Base-by-base conservation (phyloP, 2,888 invertebrate species). In the Drosophila austrosaltans region DNA sequence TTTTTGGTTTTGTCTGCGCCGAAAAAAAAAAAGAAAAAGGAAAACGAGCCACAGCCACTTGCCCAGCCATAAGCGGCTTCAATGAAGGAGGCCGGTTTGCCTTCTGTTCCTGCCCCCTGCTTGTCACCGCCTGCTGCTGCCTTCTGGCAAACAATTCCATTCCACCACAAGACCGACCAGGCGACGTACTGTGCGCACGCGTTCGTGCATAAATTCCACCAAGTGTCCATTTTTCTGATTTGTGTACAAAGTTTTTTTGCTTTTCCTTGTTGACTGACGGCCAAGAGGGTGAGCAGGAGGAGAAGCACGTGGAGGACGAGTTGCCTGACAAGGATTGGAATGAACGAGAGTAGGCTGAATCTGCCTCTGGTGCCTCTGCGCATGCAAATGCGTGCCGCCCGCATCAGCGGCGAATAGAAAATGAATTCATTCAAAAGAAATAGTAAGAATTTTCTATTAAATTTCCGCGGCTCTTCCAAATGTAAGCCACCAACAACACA, bases 191-290 rank as follows among this genome's bases (percentile, higher is more conserved):
- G 78, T 84, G 75, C 82, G 85, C 87, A 82, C 86, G 82, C 89
- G 81, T 85, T 86, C 86, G 87, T 86, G 86, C 86, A 89, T 89
- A 86, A 86, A 86, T 86, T 82, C 85, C 82, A 73, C 80, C 89
- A 85, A 85, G 89, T 85, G 89, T 84, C 89, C 87, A 89, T 84
- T 84, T 84, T 84, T 86, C 83, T 88, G 83, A 84, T 84, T 84
- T 84, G 83, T 88, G 88, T 82, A 86, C 73, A 86, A 86, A 82
- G 77, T 82, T 80, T 82, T 72, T 48, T 48, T 48, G 48, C 48
- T 48, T 25, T 72, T 67, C 48, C 64, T 64, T 66, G 44, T 64
- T 66, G 65, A 66, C 64, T 62, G 75, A 66, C 66, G 25, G 30
- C 40, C 16, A 16, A 16, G 16, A 16, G 16, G 16, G 16, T 16